Conservation (phyloP, 2,113 vertebrate genomes). For the Choloepus hoffmanni region DNA sequence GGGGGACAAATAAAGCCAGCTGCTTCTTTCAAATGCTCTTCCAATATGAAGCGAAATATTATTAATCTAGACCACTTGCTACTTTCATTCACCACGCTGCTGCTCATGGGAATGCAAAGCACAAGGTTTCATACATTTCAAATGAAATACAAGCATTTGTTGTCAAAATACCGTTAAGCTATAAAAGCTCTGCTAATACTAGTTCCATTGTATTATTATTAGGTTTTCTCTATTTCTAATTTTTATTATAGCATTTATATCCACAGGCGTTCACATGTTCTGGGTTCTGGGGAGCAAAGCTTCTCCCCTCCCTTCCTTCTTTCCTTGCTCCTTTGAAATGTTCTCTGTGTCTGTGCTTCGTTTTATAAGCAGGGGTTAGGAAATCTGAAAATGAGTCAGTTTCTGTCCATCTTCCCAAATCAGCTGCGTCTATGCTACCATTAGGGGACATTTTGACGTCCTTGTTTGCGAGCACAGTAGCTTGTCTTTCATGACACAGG, state of each 20-base stretch:
- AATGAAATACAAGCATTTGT: conserved; percentile 95
- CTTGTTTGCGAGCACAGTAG: background rate
- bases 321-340: background rate
- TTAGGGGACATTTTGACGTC: background rate
- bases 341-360: background rate
- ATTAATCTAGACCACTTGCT: conserved; percentile 90
- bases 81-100: conserved; percentile 92
- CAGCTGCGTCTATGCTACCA: background rate
- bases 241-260: conserved; percentile 85
- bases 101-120: conserved; percentile 90
- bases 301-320: background rate
- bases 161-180: conserved; percentile 90
- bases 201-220: conserved; percentile 80
- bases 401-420: background rate
- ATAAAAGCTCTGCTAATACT: conserved; percentile 85
- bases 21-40: conserved; percentile 86
- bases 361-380: conserved; percentile 1
- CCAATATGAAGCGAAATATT: conserved; percentile 86
- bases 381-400: background rate
- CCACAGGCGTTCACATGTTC: conserved; percentile 76
- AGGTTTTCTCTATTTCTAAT: background rate
- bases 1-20: conserved; percentile 84
- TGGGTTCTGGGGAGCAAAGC: conserved; percentile 69
- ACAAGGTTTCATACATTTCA: conserved; percentile 93
- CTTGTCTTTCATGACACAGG: background rate